phyloP scores from a whole-genome alignment of 2,113 vertebrate species.

The Dicaeum eximium region DNA sequence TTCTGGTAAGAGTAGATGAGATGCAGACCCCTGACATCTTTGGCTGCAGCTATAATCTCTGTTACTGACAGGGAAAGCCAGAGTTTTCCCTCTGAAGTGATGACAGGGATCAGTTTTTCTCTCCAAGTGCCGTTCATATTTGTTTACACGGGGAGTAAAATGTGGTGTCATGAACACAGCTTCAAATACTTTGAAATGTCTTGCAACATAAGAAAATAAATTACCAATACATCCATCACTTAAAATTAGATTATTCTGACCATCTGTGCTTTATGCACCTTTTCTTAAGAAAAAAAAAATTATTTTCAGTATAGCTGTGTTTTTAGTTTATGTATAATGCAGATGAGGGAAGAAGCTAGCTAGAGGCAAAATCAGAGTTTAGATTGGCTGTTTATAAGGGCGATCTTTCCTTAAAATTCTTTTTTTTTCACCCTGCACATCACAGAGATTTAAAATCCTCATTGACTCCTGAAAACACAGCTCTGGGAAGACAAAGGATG shows the following conservation, averaged over 20 bases:
- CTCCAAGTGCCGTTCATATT: not conserved
- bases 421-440: not conserved
- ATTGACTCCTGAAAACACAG: not conserved
- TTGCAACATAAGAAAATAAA: not conserved
- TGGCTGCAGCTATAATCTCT: not conserved
- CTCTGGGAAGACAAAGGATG: constrained; percentile 34
- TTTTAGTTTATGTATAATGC: not conserved
- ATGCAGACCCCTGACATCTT: not conserved
- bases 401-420: not conserved
- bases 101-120: not conserved
- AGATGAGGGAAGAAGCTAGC: not conserved
- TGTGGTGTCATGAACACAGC: not conserved
- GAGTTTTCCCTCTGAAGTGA: not conserved
- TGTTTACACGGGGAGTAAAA: not conserved
- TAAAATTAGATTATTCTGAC: not conserved
- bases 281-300: not conserved
- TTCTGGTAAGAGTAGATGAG: not conserved
- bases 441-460: constrained; percentile 8
- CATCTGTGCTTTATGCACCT: not conserved
- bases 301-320: not conserved
- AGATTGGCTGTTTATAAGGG: not conserved
- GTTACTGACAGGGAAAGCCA: not conserved
- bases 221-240: not conserved
- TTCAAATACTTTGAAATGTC: not conserved
- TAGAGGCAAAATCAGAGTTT: not conserved